phyloP scores from a whole-genome alignment of 2,888 invertebrate species.

The Alentia gelatinosa region DNA sequence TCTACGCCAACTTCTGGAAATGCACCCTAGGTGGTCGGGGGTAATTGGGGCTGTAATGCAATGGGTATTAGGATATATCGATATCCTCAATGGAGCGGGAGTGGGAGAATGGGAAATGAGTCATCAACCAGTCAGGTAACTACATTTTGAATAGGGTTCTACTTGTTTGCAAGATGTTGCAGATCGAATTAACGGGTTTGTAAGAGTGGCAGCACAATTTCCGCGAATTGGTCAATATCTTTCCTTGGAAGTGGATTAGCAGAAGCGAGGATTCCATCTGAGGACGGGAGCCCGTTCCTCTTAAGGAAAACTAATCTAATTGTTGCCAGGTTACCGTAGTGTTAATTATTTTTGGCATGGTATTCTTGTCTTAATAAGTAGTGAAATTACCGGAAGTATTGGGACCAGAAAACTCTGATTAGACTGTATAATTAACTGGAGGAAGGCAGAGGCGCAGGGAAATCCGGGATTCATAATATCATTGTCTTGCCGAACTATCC shows the following conservation, averaged over 20 bases:
- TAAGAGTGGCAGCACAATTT: not conserved
- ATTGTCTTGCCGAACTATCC: not conserved
- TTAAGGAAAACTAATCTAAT: not conserved
- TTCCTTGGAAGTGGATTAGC: not conserved
- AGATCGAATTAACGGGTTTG: not conserved
- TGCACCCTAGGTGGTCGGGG: too few species aligned
- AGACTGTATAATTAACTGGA: not conserved
- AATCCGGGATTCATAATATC: not conserved
- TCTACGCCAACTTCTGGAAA: too few species aligned
- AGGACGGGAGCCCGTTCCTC: too few species aligned
- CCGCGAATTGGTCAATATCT: not conserved
- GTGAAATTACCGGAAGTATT: not conserved
- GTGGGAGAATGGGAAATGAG: not conserved
- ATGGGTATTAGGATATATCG: too few species aligned
- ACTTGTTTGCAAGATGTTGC: constrained; percentile 1
- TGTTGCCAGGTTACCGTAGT: not conserved
- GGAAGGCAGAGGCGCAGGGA: not conserved
- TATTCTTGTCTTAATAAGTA: not conserved
- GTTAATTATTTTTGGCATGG: not conserved
- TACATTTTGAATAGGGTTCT: not conserved
- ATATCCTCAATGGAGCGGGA: not conserved
- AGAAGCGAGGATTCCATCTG: not conserved
- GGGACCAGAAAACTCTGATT: not conserved
- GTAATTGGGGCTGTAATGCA: too few species aligned
- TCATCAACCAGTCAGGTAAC: not conserved